Evolutionary conservation across 2,113 vertebrate genomes (phyloP), one percentile per base, ranked within the genome.

Genomic region (Indicator maculatus): DNA sequence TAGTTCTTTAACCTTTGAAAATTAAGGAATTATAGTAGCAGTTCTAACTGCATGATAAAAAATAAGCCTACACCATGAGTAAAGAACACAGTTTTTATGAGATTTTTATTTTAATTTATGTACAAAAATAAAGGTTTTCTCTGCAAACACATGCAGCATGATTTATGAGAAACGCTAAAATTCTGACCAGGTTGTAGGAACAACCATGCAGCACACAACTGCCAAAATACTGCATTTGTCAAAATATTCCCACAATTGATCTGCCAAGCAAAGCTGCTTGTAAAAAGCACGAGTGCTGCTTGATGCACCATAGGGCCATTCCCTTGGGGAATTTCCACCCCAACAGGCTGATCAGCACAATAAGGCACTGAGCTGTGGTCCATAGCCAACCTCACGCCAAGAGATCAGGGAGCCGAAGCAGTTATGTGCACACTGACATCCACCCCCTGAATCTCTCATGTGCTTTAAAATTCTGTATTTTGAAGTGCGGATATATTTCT

Each of bases 241-340:
- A 78, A 66, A 86, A 60, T 50, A 89, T 21, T 73, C 52, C 26
- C 58, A 52, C 0, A 56, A 83, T 52, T 30, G 26, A 92, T 80
- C 11, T 52, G 52, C 26, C 53, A 86, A 60, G 56, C 20, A 53
- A 77, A 12, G 30, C 5, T 45, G 47, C 59, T 85, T 24, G 41
- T 0, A 4, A 5, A 55, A 64, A 45, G 28, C 16, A 45, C 8
- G 0, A 41, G 28, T 4, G 5, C 10, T 59, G 44, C 21, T 61
- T 0, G 0, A 24, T 9, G 16, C 0, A 8, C 12, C 0, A 1
- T 39, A 52, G 15, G 8, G 33, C 20, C 19, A 6, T 23, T 44
- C 28, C 5, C 21, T 11, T 3, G 0, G 33, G 39, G 36, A 3
- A 64, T 19, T 58, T n/a, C 56, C 59, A 71, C 28, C 36, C 36